Evolutionary conservation across 2,888 invertebrate genomes (phyloP), one percentile per base, ranked within the genome.

Genomic region (Synergus umbraculus): DNA sequence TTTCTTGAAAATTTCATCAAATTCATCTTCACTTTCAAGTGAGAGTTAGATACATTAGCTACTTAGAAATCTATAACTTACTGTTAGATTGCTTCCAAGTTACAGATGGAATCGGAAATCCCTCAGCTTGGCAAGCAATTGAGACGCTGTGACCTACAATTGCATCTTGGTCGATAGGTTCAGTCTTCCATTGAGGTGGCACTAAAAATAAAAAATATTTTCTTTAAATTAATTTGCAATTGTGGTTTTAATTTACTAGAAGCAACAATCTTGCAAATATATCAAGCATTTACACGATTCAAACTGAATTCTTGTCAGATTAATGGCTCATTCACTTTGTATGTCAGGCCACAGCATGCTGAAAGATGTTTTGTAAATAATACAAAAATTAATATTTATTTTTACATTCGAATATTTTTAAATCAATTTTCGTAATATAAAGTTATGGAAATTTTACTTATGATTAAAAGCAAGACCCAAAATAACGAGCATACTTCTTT

Each of bases 181-280:
- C 96, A 87, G 95, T 92, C 79, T 95, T 93, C 95, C 96, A 96
- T 88, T 96, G 95, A 8, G 96, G 96, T 29, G 97, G 96, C 83
- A 96, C 97, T 97, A 92, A 90, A 92, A 92, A 88, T 87, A 87
- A 49, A 49, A 9, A 15, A 69, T 18, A 22, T 8, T 69, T 44
- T 29, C 1, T 69, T 37, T 18, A 69, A 37, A 69, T 3, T 8
- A 15, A 2, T n/a, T 29, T 49, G 0, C 7, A n/a, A 49, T 29
- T 69, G 4, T 15, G 0, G 43, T 18, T 18, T 4, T 15, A 46
- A 15, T 13, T 9, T 8, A 49, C 8, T 29, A 29, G 37, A 69
- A 37, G 15, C 46, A 49, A 49, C 18, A 69, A 22, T 46, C 67
- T 46, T 44, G 22, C 46, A 22, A 67, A 18, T 4, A 44, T 29